phyloP scores from a whole-genome alignment of 2,113 vertebrate genomes.

The Nothobranchius furzeri region DNA sequence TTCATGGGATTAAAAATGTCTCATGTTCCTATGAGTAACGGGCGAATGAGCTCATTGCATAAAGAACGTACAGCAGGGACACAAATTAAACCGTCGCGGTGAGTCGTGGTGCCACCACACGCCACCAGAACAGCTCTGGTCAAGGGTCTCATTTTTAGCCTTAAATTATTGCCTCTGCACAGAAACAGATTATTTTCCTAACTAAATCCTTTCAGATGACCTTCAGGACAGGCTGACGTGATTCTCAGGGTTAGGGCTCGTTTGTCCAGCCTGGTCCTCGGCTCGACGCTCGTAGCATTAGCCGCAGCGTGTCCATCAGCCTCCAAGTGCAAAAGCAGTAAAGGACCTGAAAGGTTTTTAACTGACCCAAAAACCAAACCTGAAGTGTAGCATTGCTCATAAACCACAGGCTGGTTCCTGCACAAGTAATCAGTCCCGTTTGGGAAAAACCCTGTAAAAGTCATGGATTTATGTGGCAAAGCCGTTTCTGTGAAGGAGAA shows the following conservation, averaged over 20 bases:
- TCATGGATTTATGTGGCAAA: constrained; percentile 36
- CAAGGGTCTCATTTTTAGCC: not conserved
- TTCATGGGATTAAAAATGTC: no score
- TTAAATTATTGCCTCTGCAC: not conserved
- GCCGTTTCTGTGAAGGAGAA: not conserved
- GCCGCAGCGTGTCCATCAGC: constrained; percentile 11
- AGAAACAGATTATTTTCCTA: not conserved
- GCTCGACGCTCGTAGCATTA: constrained; percentile 1
- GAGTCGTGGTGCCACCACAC: not conserved
- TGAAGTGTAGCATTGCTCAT: constrained; percentile 15
- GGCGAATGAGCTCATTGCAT: not conserved
- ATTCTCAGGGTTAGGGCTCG: not conserved
- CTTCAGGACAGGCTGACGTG: not conserved
- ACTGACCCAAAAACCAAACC: constrained; percentile 39
- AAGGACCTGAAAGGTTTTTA: constrained; percentile 24
- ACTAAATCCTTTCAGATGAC: not conserved
- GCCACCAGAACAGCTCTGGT: not conserved
- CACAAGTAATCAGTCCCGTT: constrained; percentile 47
- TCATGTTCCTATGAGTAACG: no score
- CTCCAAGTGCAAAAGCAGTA: constrained; percentile 22
- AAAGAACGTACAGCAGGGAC: not conserved
- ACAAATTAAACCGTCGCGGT: not conserved
- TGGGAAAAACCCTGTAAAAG: constrained; percentile 41
- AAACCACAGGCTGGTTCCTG: constrained; percentile 37
- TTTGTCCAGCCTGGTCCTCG: not conserved